These are phyloP conservation scores for Merodon equestris DNA, from an alignment of 2,888 invertebrate species.

Conservation along the genomic window DNA sequence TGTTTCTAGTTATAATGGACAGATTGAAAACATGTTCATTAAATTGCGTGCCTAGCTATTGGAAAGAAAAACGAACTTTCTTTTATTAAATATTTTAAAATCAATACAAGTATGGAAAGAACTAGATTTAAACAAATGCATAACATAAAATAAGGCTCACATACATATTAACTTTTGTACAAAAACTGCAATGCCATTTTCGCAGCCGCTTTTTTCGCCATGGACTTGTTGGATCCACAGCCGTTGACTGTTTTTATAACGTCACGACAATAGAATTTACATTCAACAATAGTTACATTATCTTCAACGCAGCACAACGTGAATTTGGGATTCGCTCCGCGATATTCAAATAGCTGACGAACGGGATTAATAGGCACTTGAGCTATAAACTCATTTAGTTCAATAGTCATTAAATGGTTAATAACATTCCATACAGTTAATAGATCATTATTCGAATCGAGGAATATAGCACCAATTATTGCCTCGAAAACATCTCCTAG, in stretches of 20 bases:
- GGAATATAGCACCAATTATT: constrained; percentile 92
- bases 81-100: no score
- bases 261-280: constrained; percentile 83
- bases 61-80: no score
- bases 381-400: constrained; percentile 89
- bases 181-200: constrained; percentile 85
- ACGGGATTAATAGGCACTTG: constrained; percentile 94
- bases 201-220: constrained; percentile 88
- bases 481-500: constrained; percentile 97
- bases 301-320: constrained; percentile 73
- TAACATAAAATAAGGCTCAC: background rate
- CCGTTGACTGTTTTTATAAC: constrained; percentile 83
- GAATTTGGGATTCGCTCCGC: constrained; percentile 87
- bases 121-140: background rate
- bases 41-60: no score
- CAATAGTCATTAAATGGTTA: constrained; percentile 90
- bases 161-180: constrained; percentile 46
- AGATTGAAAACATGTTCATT: no score
- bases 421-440: constrained; percentile 88
- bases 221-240: constrained; percentile 84
- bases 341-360: constrained; percentile 90
- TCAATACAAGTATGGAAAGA: no score
- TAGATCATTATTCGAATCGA: constrained; percentile 89
- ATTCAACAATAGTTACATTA: constrained; percentile 81
- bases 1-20: no score